phyloP scores from a whole-genome alignment of 2,888 invertebrate species.

The Acronicta aceris region DNA sequence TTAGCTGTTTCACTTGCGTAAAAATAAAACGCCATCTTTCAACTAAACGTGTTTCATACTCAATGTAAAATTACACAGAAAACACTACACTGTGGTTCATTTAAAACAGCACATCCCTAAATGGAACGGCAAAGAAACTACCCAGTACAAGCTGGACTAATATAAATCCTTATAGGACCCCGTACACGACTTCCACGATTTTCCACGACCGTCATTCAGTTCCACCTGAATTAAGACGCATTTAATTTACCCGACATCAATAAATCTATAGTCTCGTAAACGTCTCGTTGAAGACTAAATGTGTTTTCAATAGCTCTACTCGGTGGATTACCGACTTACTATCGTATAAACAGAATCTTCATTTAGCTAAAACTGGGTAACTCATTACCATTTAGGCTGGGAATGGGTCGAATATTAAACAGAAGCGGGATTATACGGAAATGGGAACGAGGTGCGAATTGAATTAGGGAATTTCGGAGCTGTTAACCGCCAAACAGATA shows the following conservation, averaged over 20 bases:
- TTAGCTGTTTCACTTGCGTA: no score
- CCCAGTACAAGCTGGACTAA: conserved; percentile 17
- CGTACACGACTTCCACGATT: conserved; percentile 32
- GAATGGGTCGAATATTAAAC: conserved; percentile 74
- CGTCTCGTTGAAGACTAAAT: conserved; percentile 69
- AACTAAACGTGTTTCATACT: no score
- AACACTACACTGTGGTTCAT: no score
- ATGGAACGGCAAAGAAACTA: conserved; percentile 38
- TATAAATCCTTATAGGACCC: conserved; percentile 17
- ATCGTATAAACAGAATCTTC: conserved; percentile 74
- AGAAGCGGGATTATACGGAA: conserved; percentile 63
- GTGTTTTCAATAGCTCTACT: conserved; percentile 61
- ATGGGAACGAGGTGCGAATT: conserved; percentile 69
- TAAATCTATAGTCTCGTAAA: conserved; percentile 70
- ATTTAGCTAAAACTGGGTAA: conserved; percentile 70
- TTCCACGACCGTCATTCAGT: conserved; percentile 13
- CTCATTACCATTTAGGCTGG: conserved; percentile 74
- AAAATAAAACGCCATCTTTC: no score
- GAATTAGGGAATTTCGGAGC: conserved; percentile 60
- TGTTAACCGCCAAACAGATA: conserved; percentile 4
- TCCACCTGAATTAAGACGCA: conserved; percentile 24
- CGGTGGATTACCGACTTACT: conserved; percentile 70
- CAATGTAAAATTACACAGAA: no score
- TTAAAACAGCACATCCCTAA: conserved; percentile 16
- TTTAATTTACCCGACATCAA: conserved; percentile 57